These are phyloP conservation scores for Seira musarum DNA, from an alignment of 2,888 invertebrate species.

Conservation along the genomic window DNA sequence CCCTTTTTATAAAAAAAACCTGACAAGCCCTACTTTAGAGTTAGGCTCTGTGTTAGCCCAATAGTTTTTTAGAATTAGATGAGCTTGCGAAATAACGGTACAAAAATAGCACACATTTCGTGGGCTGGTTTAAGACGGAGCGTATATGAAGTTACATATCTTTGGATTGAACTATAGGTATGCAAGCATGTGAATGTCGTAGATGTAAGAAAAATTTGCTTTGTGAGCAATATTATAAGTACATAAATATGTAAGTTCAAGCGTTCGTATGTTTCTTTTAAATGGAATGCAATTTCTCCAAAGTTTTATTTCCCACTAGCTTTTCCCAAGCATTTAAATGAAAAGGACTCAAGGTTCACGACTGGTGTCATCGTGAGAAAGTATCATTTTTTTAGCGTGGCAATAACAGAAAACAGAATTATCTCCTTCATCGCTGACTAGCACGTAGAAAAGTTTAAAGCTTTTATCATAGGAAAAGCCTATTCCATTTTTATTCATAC, in stretches of 20 bases:
- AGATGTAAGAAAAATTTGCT: too few species aligned
- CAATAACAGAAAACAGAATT: slow-evolving; percentile 24
- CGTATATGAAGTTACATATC: not conserved
- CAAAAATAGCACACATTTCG: slow-evolving; percentile 42
- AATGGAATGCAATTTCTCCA: slow-evolving; percentile 3
- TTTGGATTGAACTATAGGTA: not conserved
- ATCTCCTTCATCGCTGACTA: slow-evolving; percentile 5
- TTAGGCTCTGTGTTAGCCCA: slow-evolving; percentile 16
- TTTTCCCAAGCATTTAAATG: slow-evolving; percentile 13
- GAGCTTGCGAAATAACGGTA: slow-evolving; percentile 52
- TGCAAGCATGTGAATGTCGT: too few species aligned
- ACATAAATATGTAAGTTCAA: not conserved
- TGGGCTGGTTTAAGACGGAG: not conserved
- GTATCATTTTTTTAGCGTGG: slow-evolving; percentile 13
- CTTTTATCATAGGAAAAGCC: slow-evolving; percentile 12
- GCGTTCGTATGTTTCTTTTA: not conserved
- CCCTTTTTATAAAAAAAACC: not conserved
- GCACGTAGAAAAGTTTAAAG: slow-evolving; percentile 12
- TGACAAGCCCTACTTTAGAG: slow-evolving; percentile 35
- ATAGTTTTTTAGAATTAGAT: slow-evolving; percentile 46
- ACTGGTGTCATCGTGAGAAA: slow-evolving; percentile 30
- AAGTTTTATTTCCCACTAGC: slow-evolving; percentile 10
- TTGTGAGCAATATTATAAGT: not conserved
- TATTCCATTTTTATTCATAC: slow-evolving; percentile 18
- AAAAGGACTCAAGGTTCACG: slow-evolving; percentile 16